These are phyloP conservation scores for Ceratitis capitata DNA, from an alignment of 1,140 invertebrate species.

Conservation along the genomic window DNA sequence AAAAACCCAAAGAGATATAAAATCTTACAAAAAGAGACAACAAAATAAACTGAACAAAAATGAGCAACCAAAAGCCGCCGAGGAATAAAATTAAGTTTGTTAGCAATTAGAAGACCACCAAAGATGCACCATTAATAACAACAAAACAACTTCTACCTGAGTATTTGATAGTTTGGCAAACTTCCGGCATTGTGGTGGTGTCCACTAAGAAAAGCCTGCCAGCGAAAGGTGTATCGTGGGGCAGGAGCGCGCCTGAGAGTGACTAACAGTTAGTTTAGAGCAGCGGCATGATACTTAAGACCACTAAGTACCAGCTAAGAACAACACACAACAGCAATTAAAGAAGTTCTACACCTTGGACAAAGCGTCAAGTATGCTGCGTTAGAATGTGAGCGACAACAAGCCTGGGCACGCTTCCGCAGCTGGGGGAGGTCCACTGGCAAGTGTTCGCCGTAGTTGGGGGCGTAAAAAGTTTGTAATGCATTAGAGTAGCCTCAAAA, in stretches of 20 bases:
- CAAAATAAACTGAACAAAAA: neutral
- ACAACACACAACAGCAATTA: conserved; percentile 37
- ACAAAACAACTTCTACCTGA: neutral
- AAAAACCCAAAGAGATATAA: too few species aligned
- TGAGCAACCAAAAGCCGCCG: neutral
- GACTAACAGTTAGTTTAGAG: neutral
- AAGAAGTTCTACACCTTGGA: conserved; percentile 25
- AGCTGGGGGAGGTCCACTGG: neutral
- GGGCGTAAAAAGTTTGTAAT: neutral
- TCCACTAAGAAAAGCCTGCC: neutral
- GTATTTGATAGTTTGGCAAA: conserved; percentile 27
- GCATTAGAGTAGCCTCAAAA: conserved; percentile 20
- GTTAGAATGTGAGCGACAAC: neutral
- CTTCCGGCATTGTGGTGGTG: conserved; percentile 22
- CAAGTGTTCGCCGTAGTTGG: neutral
- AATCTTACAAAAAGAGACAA: neutral
- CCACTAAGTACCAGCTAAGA: conserved; percentile 35
- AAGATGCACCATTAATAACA: conserved; percentile 1
- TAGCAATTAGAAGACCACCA: conserved; percentile 32
- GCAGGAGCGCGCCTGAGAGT: neutral
- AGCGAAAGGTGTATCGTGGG: neutral
- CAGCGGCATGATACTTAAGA: conserved; percentile 13
- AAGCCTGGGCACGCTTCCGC: neutral
- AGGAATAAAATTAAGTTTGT: conserved; percentile 35
- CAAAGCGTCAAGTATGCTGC: neutral